Conservation (phyloP, 2,888 invertebrate genomes). For the Philaethria dido region DNA sequence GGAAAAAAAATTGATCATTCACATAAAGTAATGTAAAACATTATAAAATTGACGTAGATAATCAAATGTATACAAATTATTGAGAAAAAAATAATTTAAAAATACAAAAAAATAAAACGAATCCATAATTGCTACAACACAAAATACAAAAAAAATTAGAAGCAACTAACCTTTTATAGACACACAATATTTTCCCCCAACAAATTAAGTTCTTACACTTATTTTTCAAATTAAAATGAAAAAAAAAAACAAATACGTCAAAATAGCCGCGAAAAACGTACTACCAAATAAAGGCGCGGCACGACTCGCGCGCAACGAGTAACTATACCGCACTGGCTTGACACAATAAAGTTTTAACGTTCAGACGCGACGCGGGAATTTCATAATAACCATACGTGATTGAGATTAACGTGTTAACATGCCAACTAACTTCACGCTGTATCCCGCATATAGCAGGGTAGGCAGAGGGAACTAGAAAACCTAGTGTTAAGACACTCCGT, state of each 20-base stretch:
- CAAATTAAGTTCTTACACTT: neutral
- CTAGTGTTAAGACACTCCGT: no score
- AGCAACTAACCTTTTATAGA: neutral
- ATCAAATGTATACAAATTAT: no score
- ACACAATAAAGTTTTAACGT: conserved; percentile 73
- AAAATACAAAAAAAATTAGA: neutral
- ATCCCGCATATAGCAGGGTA: no score
- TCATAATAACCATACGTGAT: conserved; percentile 64
- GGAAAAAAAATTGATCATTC: no score
- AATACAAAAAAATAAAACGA: no score
- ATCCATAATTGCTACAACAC: no score
- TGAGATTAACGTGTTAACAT: conserved; percentile 58
- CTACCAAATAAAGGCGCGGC: conserved; percentile 53
- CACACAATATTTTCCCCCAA: no score
- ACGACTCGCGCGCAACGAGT: conserved; percentile 63
- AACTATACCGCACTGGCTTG: conserved; percentile 62
- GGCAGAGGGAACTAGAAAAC: no score
- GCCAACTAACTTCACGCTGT: no score
- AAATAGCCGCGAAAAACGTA: conserved; percentile 46
- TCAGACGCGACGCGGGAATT: conserved; percentile 57
- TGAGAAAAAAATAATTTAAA: no score
- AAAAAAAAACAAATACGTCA: conserved; percentile 13
- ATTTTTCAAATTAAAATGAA: neutral
- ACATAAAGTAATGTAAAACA: no score
- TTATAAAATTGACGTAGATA: no score